Base-by-base conservation (phyloP, 1,140 invertebrate species). In the Ceratoteleas bidentatus region DNA sequence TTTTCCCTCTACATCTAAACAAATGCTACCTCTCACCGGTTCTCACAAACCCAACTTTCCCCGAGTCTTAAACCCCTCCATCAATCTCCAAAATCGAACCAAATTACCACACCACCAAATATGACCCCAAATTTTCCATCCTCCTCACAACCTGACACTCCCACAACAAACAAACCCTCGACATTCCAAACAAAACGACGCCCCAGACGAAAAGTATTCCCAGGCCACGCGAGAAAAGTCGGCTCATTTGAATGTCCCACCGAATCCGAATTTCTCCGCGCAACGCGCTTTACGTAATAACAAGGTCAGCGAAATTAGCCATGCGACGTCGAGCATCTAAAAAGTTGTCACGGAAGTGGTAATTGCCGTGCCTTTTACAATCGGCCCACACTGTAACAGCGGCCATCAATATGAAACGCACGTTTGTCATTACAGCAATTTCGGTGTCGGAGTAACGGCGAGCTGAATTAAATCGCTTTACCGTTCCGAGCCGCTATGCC, bases 381-480 rank as follows among this genome's bases (percentile, higher is more conserved):
- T 70, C 40, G 33, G 6, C 52, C 38, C 33, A 54, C 57, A 56
- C 60, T 61, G 49, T 47, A 38, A 43, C 38, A 32, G 24, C 14
- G 10, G 40, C 9, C 33, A 62, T 77, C 74, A 77, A 77, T 77
- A 77, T 77, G 24, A 77, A 56, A 52, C 50, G 74, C 65, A 77
- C 74, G 74, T 77, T 77, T 60, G 74, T 77, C 74, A 77, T 77
- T 77, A 77, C 74, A 77, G 65, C 74, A 64, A 77, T 77, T 77
- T 77, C 24, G 65, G 58, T 69, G 73, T 76, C 73, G 47, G 50
- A 69, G 34, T 66, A 76, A 76, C 73, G 73, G 73, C 50, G 64
- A 68, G 13, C 61, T 14, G 64, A 76, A 76, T 62, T 76, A 76
- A 76, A 68, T 56, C 13, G 24, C 33, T 66, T 60, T 57, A 49